Percentiles rank a stretch among this genome's conserved stretches.
These are phyloP conservation scores for Drosophila willistoni DNA, from an alignment of 1,140 invertebrate genomes.

Conservation along the genomic window DNA sequence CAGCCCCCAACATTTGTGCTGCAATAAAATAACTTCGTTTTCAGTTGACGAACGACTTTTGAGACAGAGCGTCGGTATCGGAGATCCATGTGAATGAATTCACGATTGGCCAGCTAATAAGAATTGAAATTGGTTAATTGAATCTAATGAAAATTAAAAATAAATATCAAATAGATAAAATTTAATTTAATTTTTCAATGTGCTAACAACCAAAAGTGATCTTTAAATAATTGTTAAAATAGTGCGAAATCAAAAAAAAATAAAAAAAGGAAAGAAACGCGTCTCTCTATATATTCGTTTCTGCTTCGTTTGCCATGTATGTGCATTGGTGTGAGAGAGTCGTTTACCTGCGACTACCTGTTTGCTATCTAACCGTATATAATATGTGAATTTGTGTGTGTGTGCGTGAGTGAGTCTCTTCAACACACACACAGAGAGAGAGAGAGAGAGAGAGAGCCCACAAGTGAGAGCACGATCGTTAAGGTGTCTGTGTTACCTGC, in stretches of 20 bases:
- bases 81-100: neutral
- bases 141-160: constrained; percentile 26
- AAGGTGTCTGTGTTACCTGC: constrained; percentile 25
- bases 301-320: constrained; percentile 60
- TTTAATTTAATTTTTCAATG: neutral
- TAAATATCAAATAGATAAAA: constrained; percentile 4
- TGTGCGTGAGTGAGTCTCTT: constrained; percentile 14
- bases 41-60: constrained; percentile 68
- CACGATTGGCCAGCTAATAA: constrained; percentile 37
- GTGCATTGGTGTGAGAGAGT: constrained; percentile 50
- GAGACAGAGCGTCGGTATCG: constrained; percentile 39
- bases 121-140: constrained; percentile 26
- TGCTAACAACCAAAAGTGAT: constrained; percentile 29
- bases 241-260: constrained; percentile 44
- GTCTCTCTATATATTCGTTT: constrained; percentile 54
- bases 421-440: neutral
- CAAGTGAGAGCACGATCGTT: constrained; percentile 17
- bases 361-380: constrained; percentile 39
- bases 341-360: constrained; percentile 61
- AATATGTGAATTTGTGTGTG: constrained; percentile 2
- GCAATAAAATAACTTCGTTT: constrained; percentile 55
- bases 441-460: constrained; percentile 6
- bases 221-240: constrained; percentile 38
- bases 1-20: constrained; percentile 36
- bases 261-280: constrained; percentile 64